Evolutionary conservation across 2,888 invertebrate species (phyloP).

Genomic region (Limnephilus marmoratus): DNA sequence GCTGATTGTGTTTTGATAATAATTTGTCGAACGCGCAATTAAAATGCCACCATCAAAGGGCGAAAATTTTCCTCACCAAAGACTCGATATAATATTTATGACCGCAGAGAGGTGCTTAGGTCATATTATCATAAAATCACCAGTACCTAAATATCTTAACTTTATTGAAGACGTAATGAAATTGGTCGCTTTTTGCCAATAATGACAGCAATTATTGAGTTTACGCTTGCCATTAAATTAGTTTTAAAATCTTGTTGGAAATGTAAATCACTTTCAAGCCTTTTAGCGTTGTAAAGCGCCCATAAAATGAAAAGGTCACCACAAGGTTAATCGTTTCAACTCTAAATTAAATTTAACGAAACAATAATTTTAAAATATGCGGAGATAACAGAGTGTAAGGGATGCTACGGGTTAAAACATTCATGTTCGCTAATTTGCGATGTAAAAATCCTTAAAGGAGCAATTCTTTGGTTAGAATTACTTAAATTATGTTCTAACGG

Average conservation of each 20-base stretch:
- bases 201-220: constrained; percentile 34
- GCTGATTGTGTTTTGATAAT: too few species aligned
- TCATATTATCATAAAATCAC: background rate
- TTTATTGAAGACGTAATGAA: constrained; percentile 36
- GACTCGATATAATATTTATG: background rate
- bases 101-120: constrained; percentile 18
- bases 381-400: background rate
- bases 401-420: background rate
- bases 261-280: constrained; percentile 25
- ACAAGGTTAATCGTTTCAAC: background rate
- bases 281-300: background rate
- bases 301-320: constrained; percentile 15
- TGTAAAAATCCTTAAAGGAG: background rate
- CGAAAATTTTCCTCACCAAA: background rate
- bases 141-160: constrained; percentile 9
- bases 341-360: background rate
- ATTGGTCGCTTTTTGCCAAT: constrained; percentile 36
- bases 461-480: background rate
- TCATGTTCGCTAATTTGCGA: too few species aligned
- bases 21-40: background rate
- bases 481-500: background rate
- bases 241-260: constrained; percentile 39
- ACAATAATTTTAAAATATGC: background rate
- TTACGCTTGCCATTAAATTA: constrained; percentile 28
- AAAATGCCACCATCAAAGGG: background rate